phyloP scores from a whole-genome alignment of 2,113 vertebrate genomes.

The Leptobrachium ailaonicum region DNA sequence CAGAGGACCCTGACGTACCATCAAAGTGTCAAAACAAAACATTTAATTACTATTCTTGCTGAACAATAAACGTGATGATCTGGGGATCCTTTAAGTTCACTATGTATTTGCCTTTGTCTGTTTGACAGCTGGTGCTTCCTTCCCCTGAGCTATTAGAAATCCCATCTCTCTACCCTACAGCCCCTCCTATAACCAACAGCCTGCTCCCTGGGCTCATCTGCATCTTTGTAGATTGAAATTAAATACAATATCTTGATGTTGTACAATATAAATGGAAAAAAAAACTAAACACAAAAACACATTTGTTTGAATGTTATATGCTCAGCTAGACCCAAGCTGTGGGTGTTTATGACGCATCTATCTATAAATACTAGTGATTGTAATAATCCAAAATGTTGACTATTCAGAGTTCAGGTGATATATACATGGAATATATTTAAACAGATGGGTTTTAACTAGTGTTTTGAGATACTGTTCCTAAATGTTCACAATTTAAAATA shows the following conservation, averaged over 20 bases:
- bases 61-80: constrained; percentile 39
- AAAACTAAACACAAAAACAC: neutral
- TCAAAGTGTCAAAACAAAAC: constrained; percentile 46
- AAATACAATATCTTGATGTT: constrained; percentile 16
- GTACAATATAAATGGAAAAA: neutral
- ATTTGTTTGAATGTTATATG: neutral
- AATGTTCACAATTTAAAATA: no score
- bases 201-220: constrained; percentile 23
- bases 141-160: constrained; percentile 42
- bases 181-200: constrained; percentile 21
- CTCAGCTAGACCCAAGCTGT: no score
- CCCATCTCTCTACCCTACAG: constrained; percentile 31
- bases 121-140: constrained; percentile 43
- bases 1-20: constrained; percentile 23
- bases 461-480: no score
- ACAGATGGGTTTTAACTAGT: no score
- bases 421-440: no score
- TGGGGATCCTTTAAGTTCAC: constrained; percentile 41
- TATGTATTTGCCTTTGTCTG: constrained; percentile 37
- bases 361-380: no score
- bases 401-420: no score
- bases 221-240: constrained; percentile 7
- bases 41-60: constrained; percentile 49
- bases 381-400: no score
- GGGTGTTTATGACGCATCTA: no score